These are phyloP conservation scores for Tetramorium alpestre DNA, from an alignment of 1,140 invertebrate species.

Conservation along the genomic window DNA sequence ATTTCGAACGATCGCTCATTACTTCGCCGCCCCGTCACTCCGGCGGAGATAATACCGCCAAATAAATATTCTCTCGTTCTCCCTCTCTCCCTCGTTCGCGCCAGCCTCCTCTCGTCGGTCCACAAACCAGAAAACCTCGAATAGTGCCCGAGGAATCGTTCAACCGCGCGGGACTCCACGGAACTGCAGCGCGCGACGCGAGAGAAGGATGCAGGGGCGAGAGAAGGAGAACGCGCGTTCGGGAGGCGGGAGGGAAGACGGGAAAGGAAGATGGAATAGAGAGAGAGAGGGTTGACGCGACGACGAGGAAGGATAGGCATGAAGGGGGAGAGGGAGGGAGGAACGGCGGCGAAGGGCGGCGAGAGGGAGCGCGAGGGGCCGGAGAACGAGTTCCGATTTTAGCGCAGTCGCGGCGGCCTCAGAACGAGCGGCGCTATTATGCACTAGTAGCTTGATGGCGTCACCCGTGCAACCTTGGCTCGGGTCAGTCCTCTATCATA, in stretches of 20 bases:
- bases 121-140: constrained; percentile 65
- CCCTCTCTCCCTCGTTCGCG: background rate
- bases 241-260: background rate
- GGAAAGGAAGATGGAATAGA: too few relatives aligned
- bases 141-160: constrained; percentile 65
- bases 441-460: constrained; percentile 85
- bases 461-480: constrained; percentile 85
- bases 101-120: constrained; percentile 5
- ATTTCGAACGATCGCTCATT: constrained; percentile 6
- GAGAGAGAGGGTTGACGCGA: background rate
- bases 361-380: background rate
- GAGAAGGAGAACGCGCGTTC: background rate
- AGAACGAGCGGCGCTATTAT: constrained; percentile 83
- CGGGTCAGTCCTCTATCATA: constrained; percentile 86
- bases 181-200: constrained; percentile 61
- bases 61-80: constrained; percentile 33
- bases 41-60: background rate
- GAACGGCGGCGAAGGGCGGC: background rate
- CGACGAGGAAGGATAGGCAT: background rate
- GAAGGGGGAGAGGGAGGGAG: background rate
- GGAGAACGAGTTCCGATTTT: constrained; percentile 75
- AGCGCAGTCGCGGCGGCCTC: constrained; percentile 77
- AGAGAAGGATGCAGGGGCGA: constrained; percentile 5
- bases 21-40: background rate
- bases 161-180: constrained; percentile 63